Percentiles rank a stretch among this genome's conserved stretches.
phyloP scores from a whole-genome alignment of 2,888 invertebrate species.

The Stenodera caucasica region DNA sequence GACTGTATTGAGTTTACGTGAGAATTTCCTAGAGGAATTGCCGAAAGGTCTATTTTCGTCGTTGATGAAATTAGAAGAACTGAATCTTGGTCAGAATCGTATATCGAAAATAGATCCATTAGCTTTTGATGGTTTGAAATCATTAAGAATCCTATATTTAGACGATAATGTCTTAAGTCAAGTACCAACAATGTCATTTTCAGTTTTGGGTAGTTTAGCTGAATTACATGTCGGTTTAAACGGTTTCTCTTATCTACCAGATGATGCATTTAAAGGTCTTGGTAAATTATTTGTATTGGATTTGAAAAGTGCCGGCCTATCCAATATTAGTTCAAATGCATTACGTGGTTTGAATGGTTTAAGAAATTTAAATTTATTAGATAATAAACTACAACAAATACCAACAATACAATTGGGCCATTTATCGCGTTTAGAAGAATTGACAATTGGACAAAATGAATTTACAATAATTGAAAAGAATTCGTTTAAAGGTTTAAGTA shows the following conservation, averaged over 20 bases:
- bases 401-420: conserved; percentile 75
- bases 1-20: conserved; percentile 77
- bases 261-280: conserved; percentile 77
- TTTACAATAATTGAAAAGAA: conserved; percentile 70
- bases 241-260: conserved; percentile 73
- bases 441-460: conserved; percentile 82
- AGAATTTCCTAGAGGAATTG: conserved; percentile 80
- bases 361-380: conserved; percentile 76
- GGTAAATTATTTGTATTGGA: conserved; percentile 76
- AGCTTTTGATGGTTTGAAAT: conserved; percentile 74
- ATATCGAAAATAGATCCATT: conserved; percentile 77
- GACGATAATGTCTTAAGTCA: conserved; percentile 81
- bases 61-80: conserved; percentile 76
- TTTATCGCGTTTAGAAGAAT: conserved; percentile 74
- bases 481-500: conserved; percentile 77
- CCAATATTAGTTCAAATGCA: conserved; percentile 75
- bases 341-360: conserved; percentile 77
- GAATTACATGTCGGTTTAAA: conserved; percentile 85
- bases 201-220: conserved; percentile 74
- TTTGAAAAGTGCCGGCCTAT: conserved; percentile 77
- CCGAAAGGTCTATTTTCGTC: conserved; percentile 74
- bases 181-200: conserved; percentile 75
- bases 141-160: conserved; percentile 77
- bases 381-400: conserved; percentile 73
- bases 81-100: conserved; percentile 84